Percentiles rank a stretch among this genome's conserved stretches.
Conservation (phyloP, 2,888 invertebrate genomes). For the Kuschelorhynchus macadamiae region DNA sequence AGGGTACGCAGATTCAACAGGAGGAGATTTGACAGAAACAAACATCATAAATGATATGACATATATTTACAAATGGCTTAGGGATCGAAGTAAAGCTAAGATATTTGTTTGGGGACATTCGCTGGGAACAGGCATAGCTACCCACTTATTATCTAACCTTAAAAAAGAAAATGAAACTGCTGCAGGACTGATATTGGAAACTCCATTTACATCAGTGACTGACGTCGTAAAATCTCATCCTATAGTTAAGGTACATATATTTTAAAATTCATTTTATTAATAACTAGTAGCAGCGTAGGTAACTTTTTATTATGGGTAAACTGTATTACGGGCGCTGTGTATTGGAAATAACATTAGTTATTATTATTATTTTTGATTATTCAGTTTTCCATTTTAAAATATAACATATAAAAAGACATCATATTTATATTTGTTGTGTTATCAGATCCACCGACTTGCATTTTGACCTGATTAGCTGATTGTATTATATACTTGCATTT, state of each 20-base stretch:
- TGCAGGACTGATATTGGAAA: conserved; percentile 61
- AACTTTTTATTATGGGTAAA: no score
- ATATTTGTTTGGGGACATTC: conserved; percentile 63
- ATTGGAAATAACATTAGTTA: no score
- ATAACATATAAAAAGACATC: no score
- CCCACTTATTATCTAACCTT: conserved; percentile 57
- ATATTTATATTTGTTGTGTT: no score
- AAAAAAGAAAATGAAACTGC: conserved; percentile 56
- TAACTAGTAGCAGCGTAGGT: no score
- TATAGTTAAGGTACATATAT: conserved; percentile 54
- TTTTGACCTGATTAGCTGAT: no score
- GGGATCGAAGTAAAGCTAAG: conserved; percentile 52
- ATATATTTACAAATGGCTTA: conserved; percentile 59
- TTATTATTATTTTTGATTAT: no score
- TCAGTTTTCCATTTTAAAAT: no score
- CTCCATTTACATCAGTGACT: conserved; percentile 62
- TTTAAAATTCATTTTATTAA: no score
- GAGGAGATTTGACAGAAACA: conserved; percentile 56
- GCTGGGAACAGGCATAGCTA: conserved; percentile 59
- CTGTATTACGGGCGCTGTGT: no score
- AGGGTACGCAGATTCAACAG: conserved; percentile 61
- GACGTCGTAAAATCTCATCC: conserved; percentile 60
- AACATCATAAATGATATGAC: conserved; percentile 57
- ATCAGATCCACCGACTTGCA: no score
- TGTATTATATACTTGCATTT: no score